phyloP scores from a whole-genome alignment of 2,888 invertebrate species.

The Acanthopleura granulata region DNA sequence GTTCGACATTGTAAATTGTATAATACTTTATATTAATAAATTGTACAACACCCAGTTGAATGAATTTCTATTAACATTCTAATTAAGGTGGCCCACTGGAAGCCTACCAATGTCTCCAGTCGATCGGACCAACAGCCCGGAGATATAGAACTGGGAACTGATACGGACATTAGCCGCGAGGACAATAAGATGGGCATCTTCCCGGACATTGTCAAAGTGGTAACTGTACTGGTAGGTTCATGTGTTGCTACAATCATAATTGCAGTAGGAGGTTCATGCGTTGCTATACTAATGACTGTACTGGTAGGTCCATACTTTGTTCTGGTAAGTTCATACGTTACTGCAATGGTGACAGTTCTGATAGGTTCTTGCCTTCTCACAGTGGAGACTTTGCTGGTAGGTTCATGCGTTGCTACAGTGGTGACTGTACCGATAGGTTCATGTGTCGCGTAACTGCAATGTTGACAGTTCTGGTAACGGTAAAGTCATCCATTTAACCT shows the following conservation, averaged over 20 bases:
- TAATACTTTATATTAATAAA: too few species aligned
- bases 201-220: slow-evolving; percentile 46
- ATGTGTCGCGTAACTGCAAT: too few species aligned
- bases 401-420: too few species aligned
- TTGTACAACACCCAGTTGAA: neutral
- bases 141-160: slow-evolving; percentile 34
- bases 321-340: too few species aligned
- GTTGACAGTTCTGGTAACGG: too few species aligned
- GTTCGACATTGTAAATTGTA: too few species aligned
- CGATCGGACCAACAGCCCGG: slow-evolving; percentile 30
- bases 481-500: too few species aligned
- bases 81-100: slow-evolving; percentile 47
- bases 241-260: slow-evolving; percentile 28
- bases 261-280: slow-evolving; percentile 40
- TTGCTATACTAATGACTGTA: too few species aligned
- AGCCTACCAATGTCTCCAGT: slow-evolving; percentile 23
- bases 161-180: neutral
- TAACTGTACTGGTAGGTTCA: slow-evolving; percentile 48
- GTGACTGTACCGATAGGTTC: too few species aligned
- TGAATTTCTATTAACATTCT: neutral
- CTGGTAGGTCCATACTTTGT: too few species aligned
- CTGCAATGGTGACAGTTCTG: too few species aligned
- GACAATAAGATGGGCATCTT: slow-evolving; percentile 32
- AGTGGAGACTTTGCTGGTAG: too few species aligned
- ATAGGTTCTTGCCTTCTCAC: slow-evolving; percentile 6